Evolutionary conservation across 2,888 invertebrate genomes (phyloP).

Genomic region (Bursaphelenchus okinawaensis): DNA sequence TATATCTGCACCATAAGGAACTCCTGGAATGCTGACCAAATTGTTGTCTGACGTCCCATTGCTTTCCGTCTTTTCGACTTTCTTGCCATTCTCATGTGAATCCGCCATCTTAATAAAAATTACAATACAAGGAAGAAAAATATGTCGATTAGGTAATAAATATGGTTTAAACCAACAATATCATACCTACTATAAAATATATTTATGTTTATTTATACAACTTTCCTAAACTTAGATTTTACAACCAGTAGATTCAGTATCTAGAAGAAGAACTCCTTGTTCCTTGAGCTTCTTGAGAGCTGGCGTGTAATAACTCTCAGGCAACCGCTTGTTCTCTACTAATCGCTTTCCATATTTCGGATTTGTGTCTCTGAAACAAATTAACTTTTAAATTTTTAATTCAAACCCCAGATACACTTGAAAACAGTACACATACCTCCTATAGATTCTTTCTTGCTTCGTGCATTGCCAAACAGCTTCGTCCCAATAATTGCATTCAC

Average conservation of each 20-base stretch:
- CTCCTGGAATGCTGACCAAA: background rate
- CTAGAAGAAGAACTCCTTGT: conserved; percentile 34
- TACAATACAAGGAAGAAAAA: too few species aligned
- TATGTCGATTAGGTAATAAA: too few species aligned
- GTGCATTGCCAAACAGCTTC: conserved; percentile 55
- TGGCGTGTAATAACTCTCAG: conserved; percentile 49
- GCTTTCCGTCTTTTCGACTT: background rate
- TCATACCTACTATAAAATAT: background rate
- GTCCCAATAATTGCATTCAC: conserved; percentile 52
- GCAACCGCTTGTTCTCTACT: conserved; percentile 44
- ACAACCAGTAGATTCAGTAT: conserved; percentile 13
- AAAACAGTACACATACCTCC: conserved; percentile 30
- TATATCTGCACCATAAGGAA: conserved; percentile 9
- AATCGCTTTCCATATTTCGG: conserved; percentile 42
- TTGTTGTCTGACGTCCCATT: background rate
- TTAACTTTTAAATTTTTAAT: background rate
- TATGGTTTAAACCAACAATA: background rate
- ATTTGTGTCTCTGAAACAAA: conserved; percentile 43
- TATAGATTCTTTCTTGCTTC: conserved; percentile 50
- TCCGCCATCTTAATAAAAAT: background rate
- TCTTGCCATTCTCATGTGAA: background rate
- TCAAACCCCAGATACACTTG: background rate
- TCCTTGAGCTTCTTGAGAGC: conserved; percentile 43
- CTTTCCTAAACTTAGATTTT: conserved; percentile 18
- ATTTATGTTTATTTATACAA: background rate